A percentile compares a stretch with the other conserved stretches of the same genome.
These are phyloP conservation scores for Molossus alvarezi DNA, from an alignment of 2,797 vertebrate species.

Conservation along the genomic window DNA sequence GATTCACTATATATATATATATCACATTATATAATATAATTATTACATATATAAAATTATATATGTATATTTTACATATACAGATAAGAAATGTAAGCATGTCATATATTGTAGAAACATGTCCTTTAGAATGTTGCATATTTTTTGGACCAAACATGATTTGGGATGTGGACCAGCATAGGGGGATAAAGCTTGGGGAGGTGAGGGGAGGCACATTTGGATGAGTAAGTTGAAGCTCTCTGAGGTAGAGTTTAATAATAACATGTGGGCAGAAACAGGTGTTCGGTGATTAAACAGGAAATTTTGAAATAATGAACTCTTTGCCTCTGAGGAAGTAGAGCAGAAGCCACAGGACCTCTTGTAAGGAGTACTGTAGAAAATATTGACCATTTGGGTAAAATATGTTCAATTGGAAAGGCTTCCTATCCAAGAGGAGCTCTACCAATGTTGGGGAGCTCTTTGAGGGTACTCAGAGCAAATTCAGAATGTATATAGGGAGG, in stretches of 20 bases:
- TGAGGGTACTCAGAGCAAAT: background rate
- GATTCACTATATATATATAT: background rate
- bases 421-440: background rate
- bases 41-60: too few relatives aligned
- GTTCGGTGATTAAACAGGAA: background rate
- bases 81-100: background rate
- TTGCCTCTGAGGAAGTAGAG: conserved; percentile 14
- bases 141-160: background rate
- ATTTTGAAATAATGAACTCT: background rate
- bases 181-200: background rate
- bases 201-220: background rate
- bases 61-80: too few relatives aligned
- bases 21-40: too few relatives aligned
- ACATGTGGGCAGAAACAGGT: background rate
- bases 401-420: background rate
- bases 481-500: background rate
- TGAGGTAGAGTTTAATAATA: background rate
- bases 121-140: background rate
- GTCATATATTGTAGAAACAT: background rate
- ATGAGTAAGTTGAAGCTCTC: background rate
- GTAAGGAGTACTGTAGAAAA: background rate
- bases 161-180: background rate
- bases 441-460: background rate
- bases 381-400: background rate
- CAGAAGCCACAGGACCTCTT: background rate